Evolutionary conservation across 2,113 vertebrate genomes (phyloP), one percentile per base, ranked within the genome.

Genomic region (Cercocebus atys): DNA sequence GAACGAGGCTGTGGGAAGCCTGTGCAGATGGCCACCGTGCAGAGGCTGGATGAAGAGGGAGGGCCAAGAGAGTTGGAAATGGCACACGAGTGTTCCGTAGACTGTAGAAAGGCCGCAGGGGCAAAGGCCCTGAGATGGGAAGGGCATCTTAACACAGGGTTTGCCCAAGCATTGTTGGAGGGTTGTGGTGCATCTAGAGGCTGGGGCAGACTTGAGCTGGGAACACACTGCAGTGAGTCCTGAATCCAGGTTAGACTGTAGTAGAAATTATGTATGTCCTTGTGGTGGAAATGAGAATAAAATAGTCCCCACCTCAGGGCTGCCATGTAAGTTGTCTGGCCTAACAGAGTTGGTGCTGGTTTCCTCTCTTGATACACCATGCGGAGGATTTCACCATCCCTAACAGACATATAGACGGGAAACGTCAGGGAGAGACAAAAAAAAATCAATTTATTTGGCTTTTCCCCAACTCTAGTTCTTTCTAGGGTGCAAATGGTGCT

Each of bases 1-100:
- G 18, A 55, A 16, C 0, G 0, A 3, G 30, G 4, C 16, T 55
- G 66, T 8, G 16, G 3, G 50, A 50, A 81, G 30, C 38, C 20
- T 11, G 13, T 30, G n/a, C 27, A 16, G 22, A 32, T 55, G 43
- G 43, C 43, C 16, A 23, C 66, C 45, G 7, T 32, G 9, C 30
- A 47, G 45, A 80, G 25, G 9, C 4, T 3, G 8, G 32, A 55
- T 25, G 30, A 17, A 80, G 45, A 59, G 10, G 3, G 4, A 30
- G 6, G n/a, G 30, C 47, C 61, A 16, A 47, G 50, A 32, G 23
- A 12, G 57, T 5, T n/a, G 8, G 25, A 43, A 88, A 47, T 20
- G 12, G 8, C 32, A 8, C 23, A 11, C 22, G n/a, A 40, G 14
- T 13, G 25, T 20, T 22, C 18, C 8, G 0, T 0, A 25, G n/a